These are phyloP conservation scores for Pangasianodon hypophthalmus DNA, from an alignment of 2,113 vertebrate species.

Conservation along the genomic window DNA sequence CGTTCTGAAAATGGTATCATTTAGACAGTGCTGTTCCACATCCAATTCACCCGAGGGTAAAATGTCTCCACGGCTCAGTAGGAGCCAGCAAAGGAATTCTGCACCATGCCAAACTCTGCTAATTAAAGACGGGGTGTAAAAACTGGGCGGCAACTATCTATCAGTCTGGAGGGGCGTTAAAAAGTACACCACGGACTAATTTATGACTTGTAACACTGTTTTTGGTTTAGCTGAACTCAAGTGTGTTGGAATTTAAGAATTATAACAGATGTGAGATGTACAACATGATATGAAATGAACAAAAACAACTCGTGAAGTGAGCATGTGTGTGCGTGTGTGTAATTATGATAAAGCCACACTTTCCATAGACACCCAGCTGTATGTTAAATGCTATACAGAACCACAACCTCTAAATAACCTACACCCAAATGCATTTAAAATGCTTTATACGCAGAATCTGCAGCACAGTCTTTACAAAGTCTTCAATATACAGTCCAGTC, in stretches of 20 bases:
- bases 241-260: neutral
- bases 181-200: conserved; percentile 2
- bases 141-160: conserved; percentile 19
- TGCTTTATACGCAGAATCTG: neutral
- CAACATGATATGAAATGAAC: neutral
- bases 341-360: conserved; percentile 2
- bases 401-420: neutral
- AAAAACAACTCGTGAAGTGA: neutral
- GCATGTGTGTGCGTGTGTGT: neutral
- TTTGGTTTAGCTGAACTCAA: neutral
- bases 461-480: neutral
- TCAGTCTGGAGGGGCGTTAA: conserved; percentile 21
- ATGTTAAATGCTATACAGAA: neutral
- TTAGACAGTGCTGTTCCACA: conserved; percentile 16
- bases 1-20: conserved; percentile 34
- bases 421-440: neutral
- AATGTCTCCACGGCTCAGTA: conserved; percentile 26
- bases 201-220: neutral
- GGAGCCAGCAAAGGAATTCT: conserved; percentile 18
- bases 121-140: conserved; percentile 44
- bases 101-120: conserved; percentile 39
- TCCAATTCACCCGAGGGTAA: conserved; percentile 26
- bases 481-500: neutral
- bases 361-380: neutral
- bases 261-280: neutral